These are phyloP conservation scores for Recurvirostra avosetta DNA, from an alignment of 2,113 vertebrate genomes.

Conservation along the genomic window DNA sequence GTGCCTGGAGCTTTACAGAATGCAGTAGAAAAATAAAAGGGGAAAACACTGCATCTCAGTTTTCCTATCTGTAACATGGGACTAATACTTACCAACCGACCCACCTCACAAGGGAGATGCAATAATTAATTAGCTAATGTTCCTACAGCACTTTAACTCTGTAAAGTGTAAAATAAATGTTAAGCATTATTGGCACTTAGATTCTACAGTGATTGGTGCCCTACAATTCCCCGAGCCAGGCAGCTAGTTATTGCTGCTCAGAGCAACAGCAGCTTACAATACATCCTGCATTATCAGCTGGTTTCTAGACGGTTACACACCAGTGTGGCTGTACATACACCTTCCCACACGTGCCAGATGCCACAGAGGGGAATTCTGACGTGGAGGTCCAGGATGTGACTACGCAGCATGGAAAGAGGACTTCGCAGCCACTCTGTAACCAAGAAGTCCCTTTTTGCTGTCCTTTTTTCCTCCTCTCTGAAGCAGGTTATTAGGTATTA, in stretches of 20 bases:
- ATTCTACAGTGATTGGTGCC: conserved; percentile 66
- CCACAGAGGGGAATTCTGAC: not conserved
- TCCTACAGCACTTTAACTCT: conserved; percentile 66
- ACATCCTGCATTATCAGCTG: conserved; percentile 16
- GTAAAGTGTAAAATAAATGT: conserved; percentile 70
- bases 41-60: conserved; percentile 49
- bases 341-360: not conserved
- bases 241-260: conserved; percentile 61
- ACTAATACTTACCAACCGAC: conserved; percentile 62
- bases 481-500: not conserved
- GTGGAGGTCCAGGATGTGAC: not conserved
- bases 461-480: not conserved
- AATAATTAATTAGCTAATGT: conserved; percentile 71
- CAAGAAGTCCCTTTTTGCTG: not conserved
- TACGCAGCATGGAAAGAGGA: not conserved
- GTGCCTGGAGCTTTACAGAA: not conserved
- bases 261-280: conserved; percentile 17
- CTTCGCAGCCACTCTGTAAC: not conserved
- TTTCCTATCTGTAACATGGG: conserved; percentile 57
- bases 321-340: not conserved
- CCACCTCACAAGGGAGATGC: conserved; percentile 56
- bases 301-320: not conserved
- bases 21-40: conserved; percentile 28
- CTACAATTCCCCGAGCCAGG: conserved; percentile 64
- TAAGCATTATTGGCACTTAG: conserved; percentile 70